Percentiles rank a stretch among this genome's conserved stretches.
Conservation (phyloP, 2,888 invertebrate species). For the Drosophila putrida region DNA sequence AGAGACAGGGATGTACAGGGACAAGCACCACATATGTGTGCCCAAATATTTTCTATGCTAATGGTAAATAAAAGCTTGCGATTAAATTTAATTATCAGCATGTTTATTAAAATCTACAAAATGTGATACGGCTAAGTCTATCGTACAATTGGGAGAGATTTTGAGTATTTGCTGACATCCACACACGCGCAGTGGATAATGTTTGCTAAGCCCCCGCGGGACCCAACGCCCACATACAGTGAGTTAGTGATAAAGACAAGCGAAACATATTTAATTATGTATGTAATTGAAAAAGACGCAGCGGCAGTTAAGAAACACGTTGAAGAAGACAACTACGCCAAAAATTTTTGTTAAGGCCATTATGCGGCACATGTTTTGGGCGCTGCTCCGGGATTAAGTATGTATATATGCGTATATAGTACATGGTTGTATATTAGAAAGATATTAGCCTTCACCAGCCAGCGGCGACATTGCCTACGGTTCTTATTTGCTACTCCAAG, state of each 20-base stretch:
- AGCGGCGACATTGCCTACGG: constrained; percentile 51
- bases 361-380: constrained; percentile 67
- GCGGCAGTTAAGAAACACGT: constrained; percentile 70
- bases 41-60: constrained; percentile 53
- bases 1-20: background rate
- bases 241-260: constrained; percentile 27
- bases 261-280: constrained; percentile 77
- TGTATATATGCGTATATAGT: constrained; percentile 33
- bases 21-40: constrained; percentile 12
- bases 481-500: constrained; percentile 35
- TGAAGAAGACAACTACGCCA: constrained; percentile 34
- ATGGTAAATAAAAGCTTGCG: constrained; percentile 71
- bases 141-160: constrained; percentile 76
- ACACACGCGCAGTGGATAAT: constrained; percentile 25
- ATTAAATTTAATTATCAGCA: constrained; percentile 79
- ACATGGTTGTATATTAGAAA: constrained; percentile 68
- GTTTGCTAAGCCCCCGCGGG: constrained; percentile 57
- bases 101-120: constrained; percentile 78
- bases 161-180: constrained; percentile 50
- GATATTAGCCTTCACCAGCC: constrained; percentile 65
- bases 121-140: constrained; percentile 58
- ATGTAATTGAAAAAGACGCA: constrained; percentile 78
- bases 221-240: constrained; percentile 36
- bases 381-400: constrained; percentile 28
- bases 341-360: constrained; percentile 70